Percentiles rank a stretch among this genome's conserved stretches.
Evolutionary conservation across 1,140 invertebrate species (phyloP).

Genomic region (Drosophila nannoptera): DNA sequence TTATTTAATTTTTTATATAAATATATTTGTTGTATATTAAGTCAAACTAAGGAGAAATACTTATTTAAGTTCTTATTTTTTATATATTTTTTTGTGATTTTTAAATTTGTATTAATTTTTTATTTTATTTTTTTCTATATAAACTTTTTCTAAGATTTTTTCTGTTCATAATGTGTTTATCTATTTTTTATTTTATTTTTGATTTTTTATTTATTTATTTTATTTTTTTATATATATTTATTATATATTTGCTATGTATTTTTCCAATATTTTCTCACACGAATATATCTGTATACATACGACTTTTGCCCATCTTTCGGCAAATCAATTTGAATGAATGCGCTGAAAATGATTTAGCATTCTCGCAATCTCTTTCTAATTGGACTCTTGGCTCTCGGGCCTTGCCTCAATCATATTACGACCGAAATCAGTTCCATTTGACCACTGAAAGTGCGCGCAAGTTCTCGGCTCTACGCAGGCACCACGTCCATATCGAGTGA

Average conservation of each 20-base stretch:
- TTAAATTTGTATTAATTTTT: neutral
- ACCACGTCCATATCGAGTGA: constrained; percentile 1
- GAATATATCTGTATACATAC: constrained; percentile 19
- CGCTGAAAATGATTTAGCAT: constrained; percentile 53
- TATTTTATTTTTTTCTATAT: neutral
- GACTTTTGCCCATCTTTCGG: constrained; percentile 1
- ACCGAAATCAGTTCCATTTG: constrained; percentile 42
- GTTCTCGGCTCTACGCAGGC: constrained; percentile 19
- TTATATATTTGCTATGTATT: neutral
- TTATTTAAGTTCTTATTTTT: neutral
- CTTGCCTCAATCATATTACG: constrained; percentile 29
- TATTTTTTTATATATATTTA: neutral
- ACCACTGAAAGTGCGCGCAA: constrained; percentile 54
- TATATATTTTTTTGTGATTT: neutral
- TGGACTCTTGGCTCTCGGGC: constrained; percentile 6
- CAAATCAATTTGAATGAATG: constrained; percentile 37
- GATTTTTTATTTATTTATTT: neutral
- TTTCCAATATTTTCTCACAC: neutral
- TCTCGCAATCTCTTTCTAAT: constrained; percentile 49
- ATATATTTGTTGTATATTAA: neutral
- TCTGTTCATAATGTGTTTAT: neutral
- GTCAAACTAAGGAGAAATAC: neutral
- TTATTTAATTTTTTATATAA: neutral
- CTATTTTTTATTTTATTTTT: too few species aligned
- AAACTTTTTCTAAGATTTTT: neutral